Evolutionary conservation across 2,113 vertebrate species (phyloP).

Genomic region (Fulica atra): DNA sequence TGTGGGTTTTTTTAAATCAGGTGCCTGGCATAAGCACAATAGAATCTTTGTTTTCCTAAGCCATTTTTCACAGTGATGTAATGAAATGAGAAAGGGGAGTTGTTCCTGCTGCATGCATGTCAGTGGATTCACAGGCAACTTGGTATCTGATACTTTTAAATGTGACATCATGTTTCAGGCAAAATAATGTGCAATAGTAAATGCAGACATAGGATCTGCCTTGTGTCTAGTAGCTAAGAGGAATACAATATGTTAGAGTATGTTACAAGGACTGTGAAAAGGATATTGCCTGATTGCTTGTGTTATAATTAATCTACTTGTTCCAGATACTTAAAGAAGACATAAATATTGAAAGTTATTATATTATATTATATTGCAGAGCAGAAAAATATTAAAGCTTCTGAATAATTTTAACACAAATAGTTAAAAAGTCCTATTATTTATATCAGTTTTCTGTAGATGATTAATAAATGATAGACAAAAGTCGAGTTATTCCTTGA

Average conservation of each 20-base stretch:
- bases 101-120: not conserved
- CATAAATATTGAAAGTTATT: not conserved
- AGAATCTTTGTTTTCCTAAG: not conserved
- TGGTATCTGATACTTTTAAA: not conserved
- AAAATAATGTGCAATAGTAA: not conserved
- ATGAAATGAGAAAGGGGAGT: not conserved
- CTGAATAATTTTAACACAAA: not conserved
- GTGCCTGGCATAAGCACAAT: not conserved
- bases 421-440: not conserved
- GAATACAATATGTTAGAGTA: not conserved
- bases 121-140: not conserved
- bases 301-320: not conserved
- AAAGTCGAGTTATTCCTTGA: not conserved
- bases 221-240: not conserved
- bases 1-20: not conserved
- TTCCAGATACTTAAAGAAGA: not conserved
- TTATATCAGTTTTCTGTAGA: not conserved
- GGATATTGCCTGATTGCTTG: not conserved
- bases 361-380: not conserved
- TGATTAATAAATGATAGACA: too few relatives aligned
- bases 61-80: not conserved
- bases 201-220: not conserved
- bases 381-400: not conserved
- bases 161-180: not conserved
- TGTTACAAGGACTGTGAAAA: not conserved